Evolutionary conservation across 2,888 invertebrate genomes (phyloP).

Genomic region (Torymus auratus): DNA sequence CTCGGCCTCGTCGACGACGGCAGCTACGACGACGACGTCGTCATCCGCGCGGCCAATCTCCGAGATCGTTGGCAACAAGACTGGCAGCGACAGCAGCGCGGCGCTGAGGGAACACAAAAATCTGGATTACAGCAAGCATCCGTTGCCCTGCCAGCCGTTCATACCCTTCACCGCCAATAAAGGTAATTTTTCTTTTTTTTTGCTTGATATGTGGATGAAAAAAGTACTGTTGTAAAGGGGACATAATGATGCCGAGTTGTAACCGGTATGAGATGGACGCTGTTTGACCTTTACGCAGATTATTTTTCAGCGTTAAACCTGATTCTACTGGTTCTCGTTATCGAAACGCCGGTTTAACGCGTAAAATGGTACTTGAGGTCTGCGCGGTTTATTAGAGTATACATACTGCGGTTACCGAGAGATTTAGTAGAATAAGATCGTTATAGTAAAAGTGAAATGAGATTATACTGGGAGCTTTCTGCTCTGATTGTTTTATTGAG

Average conservation of each 20-base stretch:
- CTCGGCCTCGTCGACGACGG: constrained; percentile 6
- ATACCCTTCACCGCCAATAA: constrained; percentile 65
- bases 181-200: constrained; percentile 59
- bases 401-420: too few relatives aligned
- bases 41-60: constrained; percentile 63
- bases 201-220: too few relatives aligned
- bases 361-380: constrained; percentile 1
- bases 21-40: constrained; percentile 62
- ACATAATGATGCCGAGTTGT: too few relatives aligned
- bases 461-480: too few relatives aligned
- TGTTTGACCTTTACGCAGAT: too few relatives aligned
- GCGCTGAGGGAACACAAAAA: constrained; percentile 53
- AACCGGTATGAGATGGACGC: too few relatives aligned
- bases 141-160: constrained; percentile 81
- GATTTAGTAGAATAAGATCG: too few relatives aligned
- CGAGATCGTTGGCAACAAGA: constrained; percentile 64
- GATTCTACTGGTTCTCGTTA: neutral
- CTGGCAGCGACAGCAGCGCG: constrained; percentile 22
- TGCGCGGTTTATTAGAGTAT: constrained; percentile 49
- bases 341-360: neutral
- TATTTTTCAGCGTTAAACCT: constrained; percentile 1
- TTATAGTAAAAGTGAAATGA: too few relatives aligned
- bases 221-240: too few relatives aligned
- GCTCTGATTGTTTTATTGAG: too few relatives aligned
- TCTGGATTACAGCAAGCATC: constrained; percentile 81